Base-by-base conservation (phyloP, 2,797 vertebrate genomes). In the Ctenosaura bakeri region DNA sequence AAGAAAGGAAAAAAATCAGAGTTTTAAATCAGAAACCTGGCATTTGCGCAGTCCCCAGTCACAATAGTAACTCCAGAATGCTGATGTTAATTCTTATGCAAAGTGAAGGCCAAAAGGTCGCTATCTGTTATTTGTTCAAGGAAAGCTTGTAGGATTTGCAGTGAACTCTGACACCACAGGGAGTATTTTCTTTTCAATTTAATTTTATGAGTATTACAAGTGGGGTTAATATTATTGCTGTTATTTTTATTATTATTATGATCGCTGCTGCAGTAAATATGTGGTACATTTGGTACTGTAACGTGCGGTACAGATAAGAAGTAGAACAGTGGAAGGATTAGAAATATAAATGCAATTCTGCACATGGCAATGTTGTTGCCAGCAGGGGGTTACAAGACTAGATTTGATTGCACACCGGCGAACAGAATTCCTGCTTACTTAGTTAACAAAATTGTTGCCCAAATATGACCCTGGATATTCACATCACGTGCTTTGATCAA, bases 81-180 rank as follows among this genome's bases (percentile, higher is more conserved):
- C 95, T 94, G 94, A 97, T 96, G 97, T 96, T 95, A 95, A 98
- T 98, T 98, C 96, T 98, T 93, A 98, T 98, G 98, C 97, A 98
- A 98, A 98, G 95, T 77, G 85, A 91, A 92, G 97, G 96, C 97
- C 97, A 98, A 79, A 93, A 96, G 98, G 98, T 98, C 96, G 96
- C 96, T 97, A 96, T 97, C 97, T 97, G 97, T 97, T 98, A 97
- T 98, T 98, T 98, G 98, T 97, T 97, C 97, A 98, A 96, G 97
- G 97, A 95, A 97, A 96, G 96, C 97, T 94, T 95, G 96, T 95
- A 97, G 96, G 97, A 95, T 97, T 94, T 95, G 94, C 92, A 85
- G 90, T 95, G 97, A 97, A 97, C 97, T 96, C 94, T 3, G 29
- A 95, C 97, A 98, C 97, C 98, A 91, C 88, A 62, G 90, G 38